phyloP scores from a whole-genome alignment of 2,113 vertebrate genomes.

The Climacteris rufus region DNA sequence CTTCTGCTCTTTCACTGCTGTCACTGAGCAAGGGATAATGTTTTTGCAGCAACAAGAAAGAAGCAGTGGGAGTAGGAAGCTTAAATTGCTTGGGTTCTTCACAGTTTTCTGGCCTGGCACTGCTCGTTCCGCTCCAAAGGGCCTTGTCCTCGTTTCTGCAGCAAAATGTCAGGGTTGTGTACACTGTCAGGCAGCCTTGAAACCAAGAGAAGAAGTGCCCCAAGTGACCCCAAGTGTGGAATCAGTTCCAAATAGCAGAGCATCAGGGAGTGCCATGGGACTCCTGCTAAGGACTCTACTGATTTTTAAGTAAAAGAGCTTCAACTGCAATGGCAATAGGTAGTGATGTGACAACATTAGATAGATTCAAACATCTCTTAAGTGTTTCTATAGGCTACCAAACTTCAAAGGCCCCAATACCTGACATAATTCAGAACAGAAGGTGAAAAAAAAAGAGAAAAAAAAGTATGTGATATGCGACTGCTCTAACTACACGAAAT shows the following conservation, averaged over 20 bases:
- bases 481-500: not conserved
- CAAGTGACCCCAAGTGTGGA: not conserved
- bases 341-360: not conserved
- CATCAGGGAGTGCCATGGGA: not conserved
- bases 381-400: not conserved
- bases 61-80: not conserved
- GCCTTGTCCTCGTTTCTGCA: not conserved
- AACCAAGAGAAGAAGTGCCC: not conserved
- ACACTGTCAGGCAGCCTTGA: not conserved
- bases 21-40: not conserved
- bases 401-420: not conserved
- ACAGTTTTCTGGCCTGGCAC: not conserved
- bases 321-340: not conserved
- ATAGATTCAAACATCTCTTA: not conserved
- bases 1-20: slow-evolving; percentile 1
- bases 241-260: not conserved
- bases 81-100: not conserved
- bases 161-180: not conserved
- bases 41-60: not conserved
- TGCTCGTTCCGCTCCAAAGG: not conserved
- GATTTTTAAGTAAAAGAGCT: not conserved
- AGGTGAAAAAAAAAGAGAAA: not conserved
- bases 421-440: not conserved
- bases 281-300: not conserved
- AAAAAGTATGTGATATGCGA: not conserved